A percentile compares a stretch with the other conserved stretches of the same genome.
Evolutionary conservation across 2,797 vertebrate species (phyloP).

Genomic region (Enoplosus armatus): DNA sequence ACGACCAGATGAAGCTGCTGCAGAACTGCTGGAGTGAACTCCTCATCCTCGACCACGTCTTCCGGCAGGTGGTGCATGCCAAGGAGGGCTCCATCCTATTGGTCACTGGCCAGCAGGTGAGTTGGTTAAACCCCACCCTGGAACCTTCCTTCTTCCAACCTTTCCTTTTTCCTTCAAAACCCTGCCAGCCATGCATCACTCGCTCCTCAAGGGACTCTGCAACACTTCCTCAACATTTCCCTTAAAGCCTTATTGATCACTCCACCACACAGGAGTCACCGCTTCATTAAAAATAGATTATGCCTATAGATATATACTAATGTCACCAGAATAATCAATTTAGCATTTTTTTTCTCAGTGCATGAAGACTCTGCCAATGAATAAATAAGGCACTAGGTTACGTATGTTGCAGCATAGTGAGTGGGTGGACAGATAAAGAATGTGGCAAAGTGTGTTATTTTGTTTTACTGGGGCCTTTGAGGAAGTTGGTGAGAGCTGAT

Average conservation of each 20-base stretch:
- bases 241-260: slow-evolving; percentile 78
- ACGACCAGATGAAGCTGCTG: slow-evolving; percentile 99
- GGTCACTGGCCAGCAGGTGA: slow-evolving; percentile 98
- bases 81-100: slow-evolving; percentile 97
- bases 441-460: slow-evolving; percentile 70
- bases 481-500: slow-evolving; percentile 63
- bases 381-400: slow-evolving; percentile 74
- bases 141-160: not conserved
- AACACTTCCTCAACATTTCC: slow-evolving; percentile 59
- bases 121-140: slow-evolving; percentile 41
- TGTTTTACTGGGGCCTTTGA: slow-evolving; percentile 67
- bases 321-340: slow-evolving; percentile 79
- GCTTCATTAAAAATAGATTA: slow-evolving; percentile 82
- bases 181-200: not conserved
- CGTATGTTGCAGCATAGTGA: slow-evolving; percentile 56
- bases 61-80: slow-evolving; percentile 96
- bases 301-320: slow-evolving; percentile 74
- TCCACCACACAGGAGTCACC: slow-evolving; percentile 51
- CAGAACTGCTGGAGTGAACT: slow-evolving; percentile 99
- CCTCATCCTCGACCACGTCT: slow-evolving; percentile 97
- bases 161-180: slow-evolving; percentile 1
- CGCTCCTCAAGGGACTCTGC: slow-evolving; percentile 52
- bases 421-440: slow-evolving; percentile 56
- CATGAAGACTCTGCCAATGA: slow-evolving; percentile 26
- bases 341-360: slow-evolving; percentile 50